Evolutionary conservation across 2,888 invertebrate species (phyloP).

Genomic region (Drosophila siamana): DNA sequence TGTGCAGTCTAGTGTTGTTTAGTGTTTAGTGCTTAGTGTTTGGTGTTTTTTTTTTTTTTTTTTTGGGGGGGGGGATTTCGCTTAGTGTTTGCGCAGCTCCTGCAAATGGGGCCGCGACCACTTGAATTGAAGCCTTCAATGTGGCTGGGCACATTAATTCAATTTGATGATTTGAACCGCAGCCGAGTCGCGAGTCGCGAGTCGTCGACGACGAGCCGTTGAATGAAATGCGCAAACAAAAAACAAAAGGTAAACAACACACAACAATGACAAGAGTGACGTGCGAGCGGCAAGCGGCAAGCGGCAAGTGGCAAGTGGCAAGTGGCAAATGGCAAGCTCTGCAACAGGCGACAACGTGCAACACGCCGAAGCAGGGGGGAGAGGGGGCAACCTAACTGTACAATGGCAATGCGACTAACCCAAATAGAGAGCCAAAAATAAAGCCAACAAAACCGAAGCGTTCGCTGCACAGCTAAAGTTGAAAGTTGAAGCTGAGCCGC

Average conservation of each 20-base stretch:
- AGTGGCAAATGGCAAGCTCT: no score
- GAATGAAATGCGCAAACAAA: slow-evolving; percentile 58
- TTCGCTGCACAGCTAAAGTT: slow-evolving; percentile 63
- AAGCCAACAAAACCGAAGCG: slow-evolving; percentile 46
- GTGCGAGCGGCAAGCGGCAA: slow-evolving; percentile 49
- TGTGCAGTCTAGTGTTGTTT: slow-evolving; percentile 15
- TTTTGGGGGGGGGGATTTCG: neutral
- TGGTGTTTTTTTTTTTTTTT: slow-evolving; percentile 3
- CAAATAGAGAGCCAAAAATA: slow-evolving; percentile 60
- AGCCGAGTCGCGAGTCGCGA: slow-evolving; percentile 18
- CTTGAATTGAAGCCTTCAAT: slow-evolving; percentile 61
- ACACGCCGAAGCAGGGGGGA: slow-evolving; percentile 7
- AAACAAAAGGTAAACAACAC: slow-evolving; percentile 54
- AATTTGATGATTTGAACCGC: slow-evolving; percentile 65
- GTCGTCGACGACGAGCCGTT: no score
- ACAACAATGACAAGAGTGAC: slow-evolving; percentile 65
- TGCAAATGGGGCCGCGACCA: slow-evolving; percentile 42
- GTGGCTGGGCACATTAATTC: slow-evolving; percentile 54
- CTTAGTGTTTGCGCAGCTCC: slow-evolving; percentile 59
- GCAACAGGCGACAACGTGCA: slow-evolving; percentile 10
- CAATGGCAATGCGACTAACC: slow-evolving; percentile 57
- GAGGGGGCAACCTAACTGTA: slow-evolving; percentile 64
- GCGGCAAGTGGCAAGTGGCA: neutral
- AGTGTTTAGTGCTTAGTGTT: slow-evolving; percentile 12
- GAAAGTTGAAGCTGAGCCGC: slow-evolving; percentile 73